phyloP scores from a whole-genome alignment of 2,797 vertebrate genomes.

The Leptoclinus maculatus region DNA sequence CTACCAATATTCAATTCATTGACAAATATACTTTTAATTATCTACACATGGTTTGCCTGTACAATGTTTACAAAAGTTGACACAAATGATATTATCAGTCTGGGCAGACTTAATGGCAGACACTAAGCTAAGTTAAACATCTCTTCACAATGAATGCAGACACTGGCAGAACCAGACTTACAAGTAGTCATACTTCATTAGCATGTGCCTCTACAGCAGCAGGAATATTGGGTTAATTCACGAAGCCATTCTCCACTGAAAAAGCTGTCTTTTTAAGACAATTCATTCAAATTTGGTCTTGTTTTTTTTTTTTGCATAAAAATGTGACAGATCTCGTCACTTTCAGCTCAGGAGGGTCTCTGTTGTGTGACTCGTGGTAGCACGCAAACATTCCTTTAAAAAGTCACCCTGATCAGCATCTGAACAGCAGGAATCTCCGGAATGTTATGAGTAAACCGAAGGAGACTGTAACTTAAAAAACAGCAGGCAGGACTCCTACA shows the following conservation, averaged over 20 bases:
- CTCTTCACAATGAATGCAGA: not conserved
- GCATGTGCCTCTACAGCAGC: not conserved
- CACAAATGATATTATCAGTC: not conserved
- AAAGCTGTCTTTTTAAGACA: not conserved
- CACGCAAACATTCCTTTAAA: constrained; percentile 52
- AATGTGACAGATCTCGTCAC: not conserved
- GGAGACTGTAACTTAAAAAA: not conserved
- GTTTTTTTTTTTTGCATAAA: not conserved
- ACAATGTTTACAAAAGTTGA: not conserved
- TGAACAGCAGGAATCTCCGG: constrained; percentile 53
- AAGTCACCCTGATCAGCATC: constrained; percentile 52
- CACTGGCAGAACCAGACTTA: constrained; percentile 41
- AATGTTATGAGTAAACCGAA: constrained; percentile 52
- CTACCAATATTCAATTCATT: not conserved
- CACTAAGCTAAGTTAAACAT: not conserved
- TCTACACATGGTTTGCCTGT: not conserved
- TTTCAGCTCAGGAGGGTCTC: not conserved
- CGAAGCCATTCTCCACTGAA: not conserved
- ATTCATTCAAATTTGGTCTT: not conserved
- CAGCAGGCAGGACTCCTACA: not conserved
- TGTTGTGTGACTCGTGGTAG: constrained; percentile 32
- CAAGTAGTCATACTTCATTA: constrained; percentile 5
- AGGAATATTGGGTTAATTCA: not conserved
- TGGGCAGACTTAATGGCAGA: not conserved
- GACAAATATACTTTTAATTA: no score